Percentiles rank a stretch among this genome's conserved stretches.
Conservation (phyloP, 2,888 invertebrate genomes). For the Gymnosoma rotundatum region DNA sequence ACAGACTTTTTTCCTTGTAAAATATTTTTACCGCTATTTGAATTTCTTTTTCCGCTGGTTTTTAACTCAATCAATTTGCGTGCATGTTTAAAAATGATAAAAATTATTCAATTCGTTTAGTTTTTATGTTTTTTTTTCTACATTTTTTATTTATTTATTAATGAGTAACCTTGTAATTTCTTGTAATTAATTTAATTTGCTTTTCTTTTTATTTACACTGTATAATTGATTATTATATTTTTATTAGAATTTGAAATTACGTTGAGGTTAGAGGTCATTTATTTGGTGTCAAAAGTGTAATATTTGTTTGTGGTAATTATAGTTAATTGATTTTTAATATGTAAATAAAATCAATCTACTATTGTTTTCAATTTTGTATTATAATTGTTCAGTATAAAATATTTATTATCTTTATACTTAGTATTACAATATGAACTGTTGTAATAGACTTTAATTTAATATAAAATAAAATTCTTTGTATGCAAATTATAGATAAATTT, state of each 20-base stretch:
- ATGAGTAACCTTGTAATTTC: slow-evolving; percentile 20
- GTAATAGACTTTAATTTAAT: too few relatives aligned
- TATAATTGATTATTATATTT: slow-evolving; percentile 15
- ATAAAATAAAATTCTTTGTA: too few relatives aligned
- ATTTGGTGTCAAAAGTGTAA: background rate
- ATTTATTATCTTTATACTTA: too few relatives aligned
- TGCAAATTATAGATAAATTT: too few relatives aligned
- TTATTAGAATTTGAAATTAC: too few relatives aligned
- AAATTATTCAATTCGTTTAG: slow-evolving; percentile 17
- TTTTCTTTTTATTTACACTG: background rate
- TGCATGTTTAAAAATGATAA: slow-evolving; percentile 41
- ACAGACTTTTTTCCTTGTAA: background rate
- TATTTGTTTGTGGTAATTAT: background rate
- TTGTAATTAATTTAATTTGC: background rate
- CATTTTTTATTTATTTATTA: slow-evolving; percentile 17
- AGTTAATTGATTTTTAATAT: background rate
- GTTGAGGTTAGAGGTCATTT: background rate
- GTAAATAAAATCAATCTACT: too few relatives aligned
- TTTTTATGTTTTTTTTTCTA: background rate
- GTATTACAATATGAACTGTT: too few relatives aligned
- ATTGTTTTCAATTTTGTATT: slow-evolving; percentile 7
- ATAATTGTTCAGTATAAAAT: background rate
- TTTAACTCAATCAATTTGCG: slow-evolving; percentile 26
- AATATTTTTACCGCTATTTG: background rate
- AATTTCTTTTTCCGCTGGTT: slow-evolving; percentile 1